These are phyloP conservation scores for Gymnogyps californianus DNA, from an alignment of 2,113 vertebrate species.

Conservation along the genomic window DNA sequence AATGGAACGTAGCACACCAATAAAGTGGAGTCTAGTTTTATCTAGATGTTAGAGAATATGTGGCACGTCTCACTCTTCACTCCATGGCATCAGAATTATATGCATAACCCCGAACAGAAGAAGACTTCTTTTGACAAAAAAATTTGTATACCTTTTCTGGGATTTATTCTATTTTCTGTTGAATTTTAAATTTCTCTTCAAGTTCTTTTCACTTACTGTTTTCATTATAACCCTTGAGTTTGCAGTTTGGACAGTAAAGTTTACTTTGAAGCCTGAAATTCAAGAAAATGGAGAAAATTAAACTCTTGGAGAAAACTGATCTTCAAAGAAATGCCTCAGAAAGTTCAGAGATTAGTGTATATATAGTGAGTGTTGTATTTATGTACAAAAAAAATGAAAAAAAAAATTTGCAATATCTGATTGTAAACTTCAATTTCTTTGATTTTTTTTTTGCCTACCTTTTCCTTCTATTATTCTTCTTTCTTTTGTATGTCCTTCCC, in stretches of 20 bases:
- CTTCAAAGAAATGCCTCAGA: background rate
- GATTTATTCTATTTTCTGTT: background rate
- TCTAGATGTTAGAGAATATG: background rate
- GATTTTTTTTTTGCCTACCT: rapidly evolving
- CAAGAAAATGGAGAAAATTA: background rate
- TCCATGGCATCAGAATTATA: background rate
- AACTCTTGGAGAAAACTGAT: background rate
- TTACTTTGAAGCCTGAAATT: background rate
- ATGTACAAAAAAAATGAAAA: too few species aligned
- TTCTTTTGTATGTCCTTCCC: background rate
- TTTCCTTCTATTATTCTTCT: background rate
- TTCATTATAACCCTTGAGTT: background rate
- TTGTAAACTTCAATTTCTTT: background rate
- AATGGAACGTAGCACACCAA: background rate
- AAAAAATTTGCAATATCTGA: background rate
- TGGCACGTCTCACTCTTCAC: background rate
- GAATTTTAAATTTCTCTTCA: background rate
- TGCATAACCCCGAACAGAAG: background rate
- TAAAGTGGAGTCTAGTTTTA: background rate
- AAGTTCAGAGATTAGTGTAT: background rate
- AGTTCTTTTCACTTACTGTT: background rate
- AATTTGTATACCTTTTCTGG: background rate
- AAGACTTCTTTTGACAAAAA: background rate
- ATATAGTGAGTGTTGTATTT: background rate
- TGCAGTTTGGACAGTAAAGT: background rate